These are phyloP conservation scores for Raja brachyura DNA, from an alignment of 2,113 vertebrate genomes.

Conservation along the genomic window DNA sequence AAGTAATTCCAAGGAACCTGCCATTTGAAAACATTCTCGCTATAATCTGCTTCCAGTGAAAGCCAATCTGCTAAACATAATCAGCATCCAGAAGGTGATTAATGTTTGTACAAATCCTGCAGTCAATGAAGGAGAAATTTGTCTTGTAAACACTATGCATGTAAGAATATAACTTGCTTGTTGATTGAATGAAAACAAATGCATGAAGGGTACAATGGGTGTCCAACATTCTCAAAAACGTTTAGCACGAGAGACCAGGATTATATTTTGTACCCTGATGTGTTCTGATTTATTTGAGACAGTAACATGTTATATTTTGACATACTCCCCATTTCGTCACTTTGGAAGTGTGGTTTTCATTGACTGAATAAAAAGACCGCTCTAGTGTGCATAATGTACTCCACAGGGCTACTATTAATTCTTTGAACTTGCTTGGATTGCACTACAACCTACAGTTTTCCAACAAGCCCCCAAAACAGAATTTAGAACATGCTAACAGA, in stretches of 20 bases:
- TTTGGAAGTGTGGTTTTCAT: background rate
- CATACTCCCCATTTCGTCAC: background rate
- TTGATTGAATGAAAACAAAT: too few relatives aligned
- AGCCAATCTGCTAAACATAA: background rate
- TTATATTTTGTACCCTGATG: too few relatives aligned
- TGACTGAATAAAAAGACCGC: background rate
- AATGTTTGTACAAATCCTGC: background rate
- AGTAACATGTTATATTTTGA: background rate
- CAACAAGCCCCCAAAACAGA: conserved; percentile 79
- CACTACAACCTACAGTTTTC: conserved; percentile 65
- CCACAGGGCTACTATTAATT: conserved; percentile 30
- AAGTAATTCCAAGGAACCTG: background rate
- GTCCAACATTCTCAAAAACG: too few relatives aligned
- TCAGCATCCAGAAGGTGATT: background rate
- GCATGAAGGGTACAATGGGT: too few relatives aligned
- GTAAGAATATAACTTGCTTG: too few relatives aligned
- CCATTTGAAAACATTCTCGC: background rate
- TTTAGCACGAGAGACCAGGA: too few relatives aligned
- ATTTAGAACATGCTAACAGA: conserved; percentile 87
- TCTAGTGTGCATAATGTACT: background rate
- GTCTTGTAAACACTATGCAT: too few relatives aligned
- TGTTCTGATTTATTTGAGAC: too few relatives aligned
- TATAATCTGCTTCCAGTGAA: background rate
- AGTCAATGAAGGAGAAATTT: background rate
- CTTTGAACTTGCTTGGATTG: background rate